Conservation (phyloP, 2,113 vertebrate species). For the Electrona antarctica region DNA sequence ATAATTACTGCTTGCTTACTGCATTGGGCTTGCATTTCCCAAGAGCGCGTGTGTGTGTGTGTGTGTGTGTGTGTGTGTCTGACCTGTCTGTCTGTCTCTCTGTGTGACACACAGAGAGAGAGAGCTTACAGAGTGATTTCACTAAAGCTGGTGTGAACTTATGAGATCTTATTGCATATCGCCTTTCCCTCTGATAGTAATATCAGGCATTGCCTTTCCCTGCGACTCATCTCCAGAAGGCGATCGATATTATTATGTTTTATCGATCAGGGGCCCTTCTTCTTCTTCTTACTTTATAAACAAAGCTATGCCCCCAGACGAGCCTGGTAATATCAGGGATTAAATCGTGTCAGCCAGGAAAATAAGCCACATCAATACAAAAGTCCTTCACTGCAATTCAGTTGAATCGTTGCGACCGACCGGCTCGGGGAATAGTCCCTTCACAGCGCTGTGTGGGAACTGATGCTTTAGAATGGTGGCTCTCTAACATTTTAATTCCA, state of each 20-base stretch:
- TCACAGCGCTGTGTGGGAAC: too few relatives aligned
- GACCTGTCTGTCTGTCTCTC: too few relatives aligned
- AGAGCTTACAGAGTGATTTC: too few relatives aligned
- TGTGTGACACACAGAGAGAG: too few relatives aligned
- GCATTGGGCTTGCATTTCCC: too few relatives aligned
- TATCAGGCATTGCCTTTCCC: conserved; percentile 47
- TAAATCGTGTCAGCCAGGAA: conserved; percentile 59
- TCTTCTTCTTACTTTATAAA: conserved; percentile 58
- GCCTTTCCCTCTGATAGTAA: conserved; percentile 39
- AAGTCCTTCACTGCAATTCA: conserved; percentile 61
- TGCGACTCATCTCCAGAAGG: conserved; percentile 58
- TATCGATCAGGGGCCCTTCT: conserved; percentile 40
- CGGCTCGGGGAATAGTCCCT: conserved; percentile 45
- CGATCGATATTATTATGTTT: conserved; percentile 48
- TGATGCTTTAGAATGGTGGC: too few relatives aligned
- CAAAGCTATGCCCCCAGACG: conserved; percentile 63
- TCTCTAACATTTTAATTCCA: too few relatives aligned
- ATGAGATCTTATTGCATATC: not conserved
- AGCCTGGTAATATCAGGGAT: conserved; percentile 55
- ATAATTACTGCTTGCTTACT: too few relatives aligned
- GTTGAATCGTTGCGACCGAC: conserved; percentile 28
- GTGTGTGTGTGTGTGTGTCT: too few relatives aligned
- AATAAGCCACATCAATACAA: conserved; percentile 56
- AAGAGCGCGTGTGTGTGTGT: too few relatives aligned
- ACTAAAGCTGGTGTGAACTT: too few relatives aligned